Percentiles rank a stretch among this genome's conserved stretches.
Evolutionary conservation across 2,113 vertebrate species (phyloP).

Genomic region (Caretta caretta): DNA sequence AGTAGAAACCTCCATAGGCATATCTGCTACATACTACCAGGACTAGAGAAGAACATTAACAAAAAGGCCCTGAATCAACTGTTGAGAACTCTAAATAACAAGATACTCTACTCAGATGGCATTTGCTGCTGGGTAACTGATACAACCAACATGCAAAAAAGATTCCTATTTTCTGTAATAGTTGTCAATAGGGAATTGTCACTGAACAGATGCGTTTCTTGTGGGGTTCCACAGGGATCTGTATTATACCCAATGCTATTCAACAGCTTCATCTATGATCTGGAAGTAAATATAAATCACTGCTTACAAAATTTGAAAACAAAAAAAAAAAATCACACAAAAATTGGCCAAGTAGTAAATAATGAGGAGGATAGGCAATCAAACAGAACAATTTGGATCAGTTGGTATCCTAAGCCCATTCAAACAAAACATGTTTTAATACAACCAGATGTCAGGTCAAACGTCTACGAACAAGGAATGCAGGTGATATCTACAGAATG

Average conservation of each 20-base stretch:
- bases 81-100: background rate
- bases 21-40: background rate
- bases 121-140: background rate
- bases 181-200: background rate
- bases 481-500: background rate
- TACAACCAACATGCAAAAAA: background rate
- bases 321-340: background rate
- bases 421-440: rapidly evolving
- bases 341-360: background rate
- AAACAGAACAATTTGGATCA: rapidly evolving
- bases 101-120: background rate
- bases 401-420: background rate
- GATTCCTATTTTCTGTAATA: background rate
- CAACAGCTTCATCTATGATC: background rate
- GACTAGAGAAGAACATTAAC: background rate
- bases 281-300: background rate
- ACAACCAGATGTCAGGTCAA: background rate
- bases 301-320: background rate
- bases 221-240: background rate
- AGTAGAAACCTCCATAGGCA: background rate
- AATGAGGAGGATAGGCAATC: background rate
- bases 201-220: background rate
- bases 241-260: background rate
- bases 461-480: background rate
- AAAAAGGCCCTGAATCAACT: background rate